These are phyloP conservation scores for Gorsachius magnificus DNA, from an alignment of 2,797 vertebrate genomes.

Conservation along the genomic window DNA sequence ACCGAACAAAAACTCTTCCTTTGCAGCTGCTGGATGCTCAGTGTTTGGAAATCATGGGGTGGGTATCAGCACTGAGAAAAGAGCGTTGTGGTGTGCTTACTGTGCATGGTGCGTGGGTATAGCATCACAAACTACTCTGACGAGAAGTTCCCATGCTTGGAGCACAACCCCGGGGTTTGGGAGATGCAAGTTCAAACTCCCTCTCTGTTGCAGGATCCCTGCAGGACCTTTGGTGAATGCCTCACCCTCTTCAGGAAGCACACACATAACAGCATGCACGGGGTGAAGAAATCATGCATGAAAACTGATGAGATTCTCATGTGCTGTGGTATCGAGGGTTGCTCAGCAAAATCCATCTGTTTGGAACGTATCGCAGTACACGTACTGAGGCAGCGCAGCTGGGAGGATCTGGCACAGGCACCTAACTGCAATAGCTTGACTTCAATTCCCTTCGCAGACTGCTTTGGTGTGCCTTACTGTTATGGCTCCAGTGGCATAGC, in stretches of 20 bases:
- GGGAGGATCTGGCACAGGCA: not conserved
- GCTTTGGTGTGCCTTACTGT: too few relatives aligned
- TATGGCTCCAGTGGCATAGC: not conserved
- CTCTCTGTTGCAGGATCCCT: not conserved
- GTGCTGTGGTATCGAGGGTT: not conserved
- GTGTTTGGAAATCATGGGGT: not conserved
- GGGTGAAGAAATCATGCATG: not conserved
- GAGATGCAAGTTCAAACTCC: not conserved
- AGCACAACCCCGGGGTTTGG: not conserved
- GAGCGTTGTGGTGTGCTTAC: rapidly evolving
- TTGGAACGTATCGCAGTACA: rapidly evolving
- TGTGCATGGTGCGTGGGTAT: not conserved
- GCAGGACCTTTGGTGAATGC: not conserved
- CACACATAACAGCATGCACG: rapidly evolving
- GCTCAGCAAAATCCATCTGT: not conserved
- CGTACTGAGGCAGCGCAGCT: not conserved
- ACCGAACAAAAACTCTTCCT: not conserved
- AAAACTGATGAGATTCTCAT: not conserved
- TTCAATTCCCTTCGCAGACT: not conserved
- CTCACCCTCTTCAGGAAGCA: rapidly evolving
- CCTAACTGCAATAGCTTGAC: not conserved
- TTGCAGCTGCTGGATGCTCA: not conserved
- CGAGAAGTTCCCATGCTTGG: not conserved
- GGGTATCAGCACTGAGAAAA: not conserved
- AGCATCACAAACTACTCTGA: not conserved